phyloP scores from a whole-genome alignment of 64 coral and sea anemone genomes.

The Stylophora pistillata region DNA sequence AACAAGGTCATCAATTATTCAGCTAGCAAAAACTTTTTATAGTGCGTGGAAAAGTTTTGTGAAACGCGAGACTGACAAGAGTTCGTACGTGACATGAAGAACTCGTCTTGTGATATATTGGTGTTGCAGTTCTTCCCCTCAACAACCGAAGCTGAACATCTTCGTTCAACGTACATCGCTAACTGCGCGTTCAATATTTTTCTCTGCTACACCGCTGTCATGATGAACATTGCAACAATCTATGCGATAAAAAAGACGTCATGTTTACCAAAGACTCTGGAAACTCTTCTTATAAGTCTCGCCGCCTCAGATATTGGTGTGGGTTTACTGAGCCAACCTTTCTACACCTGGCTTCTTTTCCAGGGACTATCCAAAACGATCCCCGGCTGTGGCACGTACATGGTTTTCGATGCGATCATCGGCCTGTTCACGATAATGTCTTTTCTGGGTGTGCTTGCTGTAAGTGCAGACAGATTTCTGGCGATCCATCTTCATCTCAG shows the following conservation, averaged over 20 bases:
- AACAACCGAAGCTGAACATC: not conserved
- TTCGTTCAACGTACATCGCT: not conserved
- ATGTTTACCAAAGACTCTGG: not conserved
- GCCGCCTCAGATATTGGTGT: slow-evolving; percentile 11
- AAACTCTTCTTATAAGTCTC: slow-evolving; percentile 6
- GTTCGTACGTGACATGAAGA: not conserved
- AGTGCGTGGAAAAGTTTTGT: not conserved
- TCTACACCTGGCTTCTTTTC: not conserved
- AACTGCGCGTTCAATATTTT: not conserved
- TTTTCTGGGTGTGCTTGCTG: not conserved
- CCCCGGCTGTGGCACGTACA: not conserved
- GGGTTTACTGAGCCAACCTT: slow-evolving; percentile 12
- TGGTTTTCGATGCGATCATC: not conserved
- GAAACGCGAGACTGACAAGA: too few species aligned
- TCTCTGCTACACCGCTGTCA: not conserved
- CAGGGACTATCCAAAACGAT: slow-evolving; percentile 1
- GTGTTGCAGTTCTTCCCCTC: not conserved
- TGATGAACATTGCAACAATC: slow-evolving; percentile 21
- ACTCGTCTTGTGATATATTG: not conserved
- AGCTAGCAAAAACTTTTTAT: not conserved
- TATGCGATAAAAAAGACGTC: slow-evolving; percentile 12
- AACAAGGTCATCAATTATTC: too few species aligned
- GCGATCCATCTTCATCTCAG: slow-evolving; percentile 33
- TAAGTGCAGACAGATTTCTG: slow-evolving; percentile 7
- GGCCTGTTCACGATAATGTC: slow-evolving; percentile 5